These are phyloP conservation scores for Australoheros scitulus DNA, from an alignment of 2,113 vertebrate genomes.

Conservation along the genomic window DNA sequence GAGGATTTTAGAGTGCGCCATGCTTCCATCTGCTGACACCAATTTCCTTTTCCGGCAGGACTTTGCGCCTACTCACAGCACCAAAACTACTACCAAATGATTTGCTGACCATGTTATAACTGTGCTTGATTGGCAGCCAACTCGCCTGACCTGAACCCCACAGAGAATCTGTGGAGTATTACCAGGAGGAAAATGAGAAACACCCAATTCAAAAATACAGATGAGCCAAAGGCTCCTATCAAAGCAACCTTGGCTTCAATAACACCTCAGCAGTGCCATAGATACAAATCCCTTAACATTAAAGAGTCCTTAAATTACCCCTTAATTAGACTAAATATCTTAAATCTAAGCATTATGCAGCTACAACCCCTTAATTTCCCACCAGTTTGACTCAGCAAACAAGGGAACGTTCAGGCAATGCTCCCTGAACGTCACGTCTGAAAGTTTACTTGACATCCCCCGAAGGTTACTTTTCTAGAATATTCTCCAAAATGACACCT, in stretches of 20 bases:
- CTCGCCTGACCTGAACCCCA: not conserved
- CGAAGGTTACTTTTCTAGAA: too few species aligned
- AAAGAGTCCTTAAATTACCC: too few species aligned
- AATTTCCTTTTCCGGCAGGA: not conserved
- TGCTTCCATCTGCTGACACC: not conserved
- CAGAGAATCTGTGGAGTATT: not conserved
- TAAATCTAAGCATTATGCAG: too few species aligned
- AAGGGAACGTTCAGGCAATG: too few species aligned
- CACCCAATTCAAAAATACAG: not conserved
- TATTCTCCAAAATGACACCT: too few species aligned
- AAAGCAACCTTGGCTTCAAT: not conserved
- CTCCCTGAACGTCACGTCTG: too few species aligned
- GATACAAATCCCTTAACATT: too few species aligned
- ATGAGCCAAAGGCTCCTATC: not conserved
- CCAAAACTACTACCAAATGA: not conserved
- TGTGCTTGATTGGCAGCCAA: not conserved
- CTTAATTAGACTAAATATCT: too few species aligned
- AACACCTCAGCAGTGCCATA: not conserved
- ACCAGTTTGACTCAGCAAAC: too few species aligned
- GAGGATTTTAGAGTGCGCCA: not conserved
- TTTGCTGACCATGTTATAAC: not conserved
- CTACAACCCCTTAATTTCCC: too few species aligned
- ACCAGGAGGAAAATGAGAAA: not conserved
- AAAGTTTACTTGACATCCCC: too few species aligned
- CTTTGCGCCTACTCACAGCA: not conserved